phyloP scores from a whole-genome alignment of 2,113 vertebrate species.

The Limnothrissa miodon region DNA sequence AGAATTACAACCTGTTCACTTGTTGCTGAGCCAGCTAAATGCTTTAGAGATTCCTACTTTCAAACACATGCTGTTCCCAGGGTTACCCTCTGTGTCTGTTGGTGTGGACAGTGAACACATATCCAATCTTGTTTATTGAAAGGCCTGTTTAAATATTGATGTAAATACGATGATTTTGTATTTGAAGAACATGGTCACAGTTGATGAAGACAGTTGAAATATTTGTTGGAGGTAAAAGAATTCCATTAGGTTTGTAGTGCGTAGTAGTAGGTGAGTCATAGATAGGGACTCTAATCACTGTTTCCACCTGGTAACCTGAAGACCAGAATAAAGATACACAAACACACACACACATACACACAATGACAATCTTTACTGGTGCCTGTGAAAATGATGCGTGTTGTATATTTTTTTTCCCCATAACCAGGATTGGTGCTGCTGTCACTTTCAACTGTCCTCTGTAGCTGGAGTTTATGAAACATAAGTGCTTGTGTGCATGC shows the following conservation, averaged over 20 bases:
- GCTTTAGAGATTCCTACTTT: neutral
- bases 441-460: neutral
- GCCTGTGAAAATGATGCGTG: neutral
- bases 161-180: too few species aligned
- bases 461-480: neutral
- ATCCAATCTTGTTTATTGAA: neutral
- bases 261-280: neutral
- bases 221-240: neutral
- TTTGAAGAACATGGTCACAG: too few species aligned
- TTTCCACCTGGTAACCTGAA: neutral
- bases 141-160: neutral
- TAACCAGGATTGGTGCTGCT: neutral
- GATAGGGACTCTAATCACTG: neutral
- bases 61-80: constrained; percentile 19
- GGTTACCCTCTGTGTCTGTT: constrained; percentile 18
- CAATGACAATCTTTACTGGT: neutral
- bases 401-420: neutral
- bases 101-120: constrained; percentile 9
- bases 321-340: neutral
- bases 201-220: neutral
- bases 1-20: constrained; percentile 7
- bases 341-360: neutral
- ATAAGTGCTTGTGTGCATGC: neutral
- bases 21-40: constrained; percentile 12
- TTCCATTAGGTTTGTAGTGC: neutral